Base-by-base conservation (phyloP, 2,888 invertebrate genomes). In the Cerceris rybyensis region DNA sequence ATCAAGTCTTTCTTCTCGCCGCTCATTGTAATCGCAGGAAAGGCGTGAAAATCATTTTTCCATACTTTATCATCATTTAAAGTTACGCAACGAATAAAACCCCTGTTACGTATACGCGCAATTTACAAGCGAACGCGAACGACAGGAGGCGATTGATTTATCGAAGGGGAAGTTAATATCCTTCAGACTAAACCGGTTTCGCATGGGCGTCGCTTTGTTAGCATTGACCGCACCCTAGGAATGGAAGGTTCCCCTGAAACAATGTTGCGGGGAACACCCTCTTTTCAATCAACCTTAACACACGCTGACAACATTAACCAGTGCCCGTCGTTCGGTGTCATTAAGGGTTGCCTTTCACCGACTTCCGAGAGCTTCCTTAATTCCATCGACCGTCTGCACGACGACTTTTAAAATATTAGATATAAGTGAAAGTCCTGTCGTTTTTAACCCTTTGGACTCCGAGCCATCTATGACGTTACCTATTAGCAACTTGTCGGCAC, bases 151-250 rank as follows among this genome's bases (percentile, higher is more conserved):
- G 73, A 83, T 81, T 78, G 84, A 83, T 84, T 70, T 78, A 76
- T 83, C 73, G 69, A 57, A 52, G 67, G 55, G 72, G 77, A 77
- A 81, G 76, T 77, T 84, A 81, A 77, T 85, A 69, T 68, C 81
- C 68, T 69, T 65, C 70, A 42, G 50, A 42, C 39, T 63, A 70
- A 70, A 83, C 78, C 71, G 77, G 73, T 83, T 79, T 46, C 67
- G 59, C 69, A 60, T 76, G 81, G 82, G 79, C 80, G 83, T 79
- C 81, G 81, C 75, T 87, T 81, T 86, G 87, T 87, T 86, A 75
- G 76, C 84, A 72, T 64, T 78, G 81, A 81, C 87, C 87, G 81
- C 87, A 70, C 87, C 87, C 79, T 71, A 17, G 64, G 58, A 78
- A 79, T 64, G 66, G 68, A 81, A 72, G 70, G 69, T 67, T 57